Evolutionary conservation across 2,797 vertebrate species (phyloP).

Genomic region (Cephalopachus bancanus): DNA sequence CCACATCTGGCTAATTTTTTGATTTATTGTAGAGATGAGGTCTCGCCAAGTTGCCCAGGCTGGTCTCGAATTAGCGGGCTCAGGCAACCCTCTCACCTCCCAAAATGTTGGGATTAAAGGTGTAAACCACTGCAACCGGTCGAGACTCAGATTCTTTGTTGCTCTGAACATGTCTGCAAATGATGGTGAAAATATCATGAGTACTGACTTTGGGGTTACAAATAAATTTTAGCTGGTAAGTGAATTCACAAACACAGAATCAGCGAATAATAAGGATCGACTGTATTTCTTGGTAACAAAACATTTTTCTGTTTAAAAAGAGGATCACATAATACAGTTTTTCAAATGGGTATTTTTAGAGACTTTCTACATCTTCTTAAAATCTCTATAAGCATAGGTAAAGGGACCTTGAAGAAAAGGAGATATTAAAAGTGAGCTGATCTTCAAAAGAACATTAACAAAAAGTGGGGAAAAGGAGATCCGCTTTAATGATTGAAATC

Average conservation of each 20-base stretch:
- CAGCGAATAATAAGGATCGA: neutral
- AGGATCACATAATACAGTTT: neutral
- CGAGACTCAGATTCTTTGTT: neutral
- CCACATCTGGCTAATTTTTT: too few relatives aligned
- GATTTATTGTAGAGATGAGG: too few relatives aligned
- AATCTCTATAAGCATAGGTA: slow-evolving; percentile 17
- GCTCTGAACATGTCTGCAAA: neutral
- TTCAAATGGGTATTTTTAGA: slow-evolving; percentile 52
- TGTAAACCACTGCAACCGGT: too few relatives aligned
- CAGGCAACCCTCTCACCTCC: too few relatives aligned
- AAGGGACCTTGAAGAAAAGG: slow-evolving; percentile 9
- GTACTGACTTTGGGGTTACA: neutral
- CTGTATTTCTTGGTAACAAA: neutral
- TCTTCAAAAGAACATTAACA: slow-evolving; percentile 28
- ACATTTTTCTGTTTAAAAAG: neutral
- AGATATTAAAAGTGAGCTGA: slow-evolving; percentile 19
- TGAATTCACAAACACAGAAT: slow-evolving; percentile 2
- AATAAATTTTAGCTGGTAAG: neutral
- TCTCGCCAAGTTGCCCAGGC: too few relatives aligned
- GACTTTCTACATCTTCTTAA: slow-evolving; percentile 38
- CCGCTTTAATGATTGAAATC: slow-evolving; percentile 25
- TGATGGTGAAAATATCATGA: neutral
- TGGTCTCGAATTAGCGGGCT: too few relatives aligned
- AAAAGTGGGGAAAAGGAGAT: slow-evolving; percentile 25
- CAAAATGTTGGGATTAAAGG: too few relatives aligned